Conservation (phyloP, 2,113 vertebrate genomes). For the Ictalurus furcatus region DNA sequence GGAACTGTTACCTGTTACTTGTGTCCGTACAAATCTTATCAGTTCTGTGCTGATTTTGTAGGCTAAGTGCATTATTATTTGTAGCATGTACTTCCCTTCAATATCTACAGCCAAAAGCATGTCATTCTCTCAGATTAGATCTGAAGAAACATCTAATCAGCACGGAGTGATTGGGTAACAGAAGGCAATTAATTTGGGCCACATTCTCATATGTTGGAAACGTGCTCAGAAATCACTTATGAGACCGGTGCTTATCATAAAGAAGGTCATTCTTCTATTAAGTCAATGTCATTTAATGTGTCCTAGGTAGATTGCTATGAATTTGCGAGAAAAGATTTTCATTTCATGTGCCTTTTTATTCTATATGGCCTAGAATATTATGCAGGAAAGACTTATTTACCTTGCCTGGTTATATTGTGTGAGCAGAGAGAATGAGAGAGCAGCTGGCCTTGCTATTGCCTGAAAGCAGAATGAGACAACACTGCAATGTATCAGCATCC, state of each 20-base stretch:
- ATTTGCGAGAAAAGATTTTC: background rate
- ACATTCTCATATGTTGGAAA: conserved; percentile 37
- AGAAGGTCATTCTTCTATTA: conserved; percentile 28
- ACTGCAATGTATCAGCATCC: conserved; percentile 10
- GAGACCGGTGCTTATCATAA: conserved; percentile 13
- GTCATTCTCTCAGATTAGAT: conserved; percentile 45
- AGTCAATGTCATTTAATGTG: conserved; percentile 11
- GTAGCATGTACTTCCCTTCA: conserved; percentile 13
- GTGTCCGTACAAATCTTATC: background rate
- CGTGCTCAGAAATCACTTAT: conserved; percentile 34
- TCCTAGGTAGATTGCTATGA: background rate
- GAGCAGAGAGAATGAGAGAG: background rate
- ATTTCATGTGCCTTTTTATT: background rate
- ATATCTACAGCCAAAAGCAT: conserved; percentile 23
- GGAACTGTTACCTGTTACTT: background rate
- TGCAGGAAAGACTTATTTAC: background rate
- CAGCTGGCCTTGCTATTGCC: conserved; percentile 19
- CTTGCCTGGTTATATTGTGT: background rate
- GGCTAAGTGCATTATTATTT: conserved; percentile 14
- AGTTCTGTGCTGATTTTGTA: background rate
- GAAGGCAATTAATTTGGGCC: conserved; percentile 42
- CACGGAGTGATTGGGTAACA: conserved; percentile 39
- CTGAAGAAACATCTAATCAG: conserved; percentile 38
- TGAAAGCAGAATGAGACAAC: conserved; percentile 21
- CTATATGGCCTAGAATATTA: background rate